A percentile compares a stretch with the other conserved stretches of the same genome.
Conservation (phyloP, 2,113 vertebrate genomes). For the Pseudopipra pipra region DNA sequence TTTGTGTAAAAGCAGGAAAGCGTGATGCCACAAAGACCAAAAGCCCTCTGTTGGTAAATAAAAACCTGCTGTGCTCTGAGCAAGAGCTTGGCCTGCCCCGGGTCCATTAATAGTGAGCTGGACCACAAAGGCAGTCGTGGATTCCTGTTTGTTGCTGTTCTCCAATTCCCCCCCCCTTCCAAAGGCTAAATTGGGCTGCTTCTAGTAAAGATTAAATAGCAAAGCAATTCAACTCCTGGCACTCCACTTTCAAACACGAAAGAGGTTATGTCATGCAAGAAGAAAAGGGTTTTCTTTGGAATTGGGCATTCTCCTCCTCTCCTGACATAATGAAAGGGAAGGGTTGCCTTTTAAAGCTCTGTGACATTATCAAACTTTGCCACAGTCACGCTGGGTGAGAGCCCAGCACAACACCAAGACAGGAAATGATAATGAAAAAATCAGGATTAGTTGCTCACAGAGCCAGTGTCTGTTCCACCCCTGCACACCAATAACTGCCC, state of each 20-base stretch:
- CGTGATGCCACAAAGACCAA: constrained; percentile 35
- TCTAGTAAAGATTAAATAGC: constrained; percentile 51
- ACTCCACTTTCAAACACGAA: neutral
- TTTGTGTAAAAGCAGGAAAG: constrained; percentile 49
- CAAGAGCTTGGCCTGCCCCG: constrained; percentile 21
- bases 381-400: neutral
- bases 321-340: neutral
- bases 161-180: constrained; percentile 30
- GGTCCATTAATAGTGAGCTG: constrained; percentile 46
- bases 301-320: constrained; percentile 2
- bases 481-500: neutral
- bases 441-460: neutral
- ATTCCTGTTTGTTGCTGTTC: constrained; percentile 61
- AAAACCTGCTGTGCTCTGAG: constrained; percentile 34
- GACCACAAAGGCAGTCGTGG: constrained; percentile 52
- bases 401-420: neutral
- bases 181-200: constrained; percentile 57
- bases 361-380: neutral
- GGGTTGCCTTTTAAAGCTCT: neutral
- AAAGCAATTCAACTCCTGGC: constrained; percentile 52
- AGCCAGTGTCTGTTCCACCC: neutral
- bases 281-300: constrained; percentile 43
- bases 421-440: neutral
- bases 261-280: constrained; percentile 43
- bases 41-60: constrained; percentile 60